Conservation (phyloP, 2,113 vertebrate genomes). For the Struthidea cinerea region DNA sequence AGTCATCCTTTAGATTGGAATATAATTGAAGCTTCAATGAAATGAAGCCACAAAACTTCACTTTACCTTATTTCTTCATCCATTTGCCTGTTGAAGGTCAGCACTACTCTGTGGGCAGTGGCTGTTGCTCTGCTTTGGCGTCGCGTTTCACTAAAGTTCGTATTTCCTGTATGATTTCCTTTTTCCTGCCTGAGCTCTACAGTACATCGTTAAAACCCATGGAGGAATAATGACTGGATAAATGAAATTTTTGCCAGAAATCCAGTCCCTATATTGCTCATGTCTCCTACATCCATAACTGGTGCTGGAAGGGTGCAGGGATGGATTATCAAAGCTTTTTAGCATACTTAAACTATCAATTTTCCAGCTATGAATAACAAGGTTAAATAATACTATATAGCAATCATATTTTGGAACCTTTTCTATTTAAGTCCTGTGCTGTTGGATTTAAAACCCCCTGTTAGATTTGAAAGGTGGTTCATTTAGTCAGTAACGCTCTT, state of each 20-base stretch:
- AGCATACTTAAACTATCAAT: not conserved
- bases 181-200: not conserved
- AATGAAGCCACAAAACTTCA: not conserved
- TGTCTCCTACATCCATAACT: not conserved
- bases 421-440: not conserved
- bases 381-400: not conserved
- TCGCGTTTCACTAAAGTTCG: not conserved
- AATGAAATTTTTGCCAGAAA: not conserved
- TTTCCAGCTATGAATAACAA: not conserved
- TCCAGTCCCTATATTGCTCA: rapidly evolving
- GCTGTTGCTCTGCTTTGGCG: not conserved
- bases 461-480: not conserved
- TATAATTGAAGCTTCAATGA: not conserved
- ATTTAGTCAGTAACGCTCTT: not conserved
- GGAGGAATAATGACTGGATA: not conserved
- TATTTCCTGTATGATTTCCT: not conserved
- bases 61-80: not conserved
- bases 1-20: not conserved
- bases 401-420: not conserved
- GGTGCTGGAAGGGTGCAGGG: not conserved
- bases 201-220: not conserved
- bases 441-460: not conserved
- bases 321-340: not conserved
- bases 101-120: not conserved
- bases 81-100: not conserved